Evolutionary conservation across 2,888 invertebrate genomes (phyloP).

Genomic region (Fragum sueziense): DNA sequence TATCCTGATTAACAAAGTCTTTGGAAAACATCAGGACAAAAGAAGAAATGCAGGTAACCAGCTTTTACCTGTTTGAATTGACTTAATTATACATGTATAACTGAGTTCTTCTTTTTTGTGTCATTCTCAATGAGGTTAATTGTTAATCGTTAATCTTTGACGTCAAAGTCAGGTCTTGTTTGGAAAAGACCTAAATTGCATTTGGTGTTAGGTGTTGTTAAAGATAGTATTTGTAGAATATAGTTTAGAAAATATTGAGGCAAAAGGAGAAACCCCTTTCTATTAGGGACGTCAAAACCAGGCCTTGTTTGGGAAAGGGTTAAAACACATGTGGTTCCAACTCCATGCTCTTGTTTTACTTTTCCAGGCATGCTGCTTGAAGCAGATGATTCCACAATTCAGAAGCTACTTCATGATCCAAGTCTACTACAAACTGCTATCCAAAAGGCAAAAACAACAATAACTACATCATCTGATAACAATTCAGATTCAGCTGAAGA

Average conservation of each 20-base stretch:
- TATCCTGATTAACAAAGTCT: no score
- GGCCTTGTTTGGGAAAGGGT: no score
- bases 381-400: not conserved
- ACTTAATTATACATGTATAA: not conserved
- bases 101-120: not conserved
- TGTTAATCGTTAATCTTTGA: not conserved
- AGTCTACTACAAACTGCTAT: not conserved
- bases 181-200: no score
- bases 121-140: not conserved
- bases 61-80: no score
- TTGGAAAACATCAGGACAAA: no score
- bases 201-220: not conserved
- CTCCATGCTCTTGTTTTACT: no score
- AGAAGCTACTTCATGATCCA: not conserved
- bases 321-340: no score
- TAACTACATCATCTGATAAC: not conserved
- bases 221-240: no score
- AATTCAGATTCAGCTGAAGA: not conserved
- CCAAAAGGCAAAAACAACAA: not conserved
- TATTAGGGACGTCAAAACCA: no score
- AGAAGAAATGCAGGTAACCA: no score
- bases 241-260: no score
- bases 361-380: conserved; percentile 7
- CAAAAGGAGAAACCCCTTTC: no score
- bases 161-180: not conserved